Evolutionary conservation across 2,888 invertebrate species (phyloP).

Genomic region (Crocallis elinguaria): DNA sequence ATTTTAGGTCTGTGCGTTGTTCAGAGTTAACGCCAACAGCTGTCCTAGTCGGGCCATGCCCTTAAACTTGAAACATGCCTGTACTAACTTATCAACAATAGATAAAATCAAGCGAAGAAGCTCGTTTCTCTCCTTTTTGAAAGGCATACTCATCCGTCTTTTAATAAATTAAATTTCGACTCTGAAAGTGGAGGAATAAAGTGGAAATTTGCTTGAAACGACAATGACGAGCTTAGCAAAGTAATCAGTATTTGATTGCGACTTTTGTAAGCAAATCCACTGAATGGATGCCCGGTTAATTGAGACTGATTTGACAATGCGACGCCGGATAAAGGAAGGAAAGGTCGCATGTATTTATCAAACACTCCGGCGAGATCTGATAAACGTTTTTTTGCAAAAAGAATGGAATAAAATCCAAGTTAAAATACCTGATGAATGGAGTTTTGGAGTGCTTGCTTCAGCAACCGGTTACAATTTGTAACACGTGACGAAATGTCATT

Average conservation of each 20-base stretch:
- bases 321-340: constrained; percentile 25
- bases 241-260: constrained; percentile 48
- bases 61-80: background rate
- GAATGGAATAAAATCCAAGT: background rate
- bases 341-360: constrained; percentile 3
- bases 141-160: constrained; percentile 21
- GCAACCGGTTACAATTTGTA: no score
- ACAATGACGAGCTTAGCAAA: constrained; percentile 35
- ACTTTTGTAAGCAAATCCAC: constrained; percentile 53
- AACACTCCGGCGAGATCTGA: constrained; percentile 1
- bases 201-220: constrained; percentile 35
- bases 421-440: no score
- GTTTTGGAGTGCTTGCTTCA: no score
- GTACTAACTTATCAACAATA: constrained; percentile 35
- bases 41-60: no score
- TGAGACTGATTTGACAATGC: constrained; percentile 50
- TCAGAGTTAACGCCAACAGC: no score
- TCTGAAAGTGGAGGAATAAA: constrained; percentile 35
- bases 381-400: background rate
- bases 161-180: constrained; percentile 42
- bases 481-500: no score
- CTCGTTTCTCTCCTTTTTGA: constrained; percentile 37
- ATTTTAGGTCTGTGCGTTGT: no score
- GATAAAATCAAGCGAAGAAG: constrained; percentile 41
- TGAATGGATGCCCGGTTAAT: constrained; percentile 50